A percentile compares a stretch with the other conserved stretches of the same genome.
phyloP scores from a whole-genome alignment of 92 coral and sea anemone genomes.

The Epizoanthus stellaris region DNA sequence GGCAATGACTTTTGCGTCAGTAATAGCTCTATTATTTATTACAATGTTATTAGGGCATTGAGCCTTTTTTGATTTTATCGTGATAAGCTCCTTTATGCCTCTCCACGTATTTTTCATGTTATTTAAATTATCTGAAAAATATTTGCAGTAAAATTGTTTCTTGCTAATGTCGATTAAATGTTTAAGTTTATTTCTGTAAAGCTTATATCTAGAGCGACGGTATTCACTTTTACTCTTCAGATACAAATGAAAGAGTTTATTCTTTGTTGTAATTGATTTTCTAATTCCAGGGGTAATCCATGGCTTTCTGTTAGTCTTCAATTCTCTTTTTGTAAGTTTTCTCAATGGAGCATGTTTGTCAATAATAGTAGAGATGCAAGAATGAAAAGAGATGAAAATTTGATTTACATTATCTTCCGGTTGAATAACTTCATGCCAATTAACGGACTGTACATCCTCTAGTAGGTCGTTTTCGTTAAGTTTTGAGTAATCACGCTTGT shows the following conservation, averaged over 20 bases:
- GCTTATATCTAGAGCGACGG: not conserved
- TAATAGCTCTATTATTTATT: too few species aligned
- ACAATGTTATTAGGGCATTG: too few species aligned
- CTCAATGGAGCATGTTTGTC: constrained; percentile 14
- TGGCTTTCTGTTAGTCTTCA: constrained; percentile 16
- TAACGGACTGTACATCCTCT: constrained; percentile 19
- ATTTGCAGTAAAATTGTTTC: too few species aligned
- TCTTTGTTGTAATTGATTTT: constrained; percentile 6
- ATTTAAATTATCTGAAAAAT: too few species aligned
- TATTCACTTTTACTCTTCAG: not conserved
- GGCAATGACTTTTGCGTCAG: too few species aligned
- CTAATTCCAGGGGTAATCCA: constrained; percentile 33
- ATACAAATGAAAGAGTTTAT: not conserved
- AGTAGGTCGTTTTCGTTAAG: constrained; percentile 5
- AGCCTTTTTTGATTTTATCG: too few species aligned
- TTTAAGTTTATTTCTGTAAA: not conserved
- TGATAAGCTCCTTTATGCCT: too few species aligned
- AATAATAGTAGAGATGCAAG: not conserved
- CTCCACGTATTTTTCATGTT: too few species aligned
- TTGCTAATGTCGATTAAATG: not conserved
- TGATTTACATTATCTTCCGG: constrained; percentile 14
- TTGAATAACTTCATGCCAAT: constrained; percentile 34
- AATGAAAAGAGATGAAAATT: constrained; percentile 1
- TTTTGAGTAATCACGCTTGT: constrained; percentile 27
- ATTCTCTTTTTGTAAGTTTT: constrained; percentile 23